Evolutionary conservation across 2,113 vertebrate species (phyloP), one percentile per base, ranked within the genome.

Genomic region (Solea solea): DNA sequence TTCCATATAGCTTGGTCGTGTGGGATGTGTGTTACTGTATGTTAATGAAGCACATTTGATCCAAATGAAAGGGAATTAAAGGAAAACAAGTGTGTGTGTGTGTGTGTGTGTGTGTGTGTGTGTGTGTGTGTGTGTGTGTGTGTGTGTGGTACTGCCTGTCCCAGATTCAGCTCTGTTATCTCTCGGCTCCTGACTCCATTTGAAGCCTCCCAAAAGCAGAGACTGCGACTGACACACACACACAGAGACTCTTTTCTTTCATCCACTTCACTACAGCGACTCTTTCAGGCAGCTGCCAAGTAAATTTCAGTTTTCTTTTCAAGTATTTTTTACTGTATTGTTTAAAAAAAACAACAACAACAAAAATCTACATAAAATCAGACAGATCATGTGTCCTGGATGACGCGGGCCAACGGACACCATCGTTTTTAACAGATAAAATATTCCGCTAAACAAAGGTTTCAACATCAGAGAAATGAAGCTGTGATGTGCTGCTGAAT

Each of bases 131-230:
- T 56, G 55, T 27, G 14, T 27, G 4, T 14, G 45, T 56, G 56
- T 64, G 11, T 79, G 76, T 61, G 72, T 28, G 54, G 40, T 39
- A 39, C 49, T 68, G 50, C 13, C 27, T 77, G 64, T 57, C 77
- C 72, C 45, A 76, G 72, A 65, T 81, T 74, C 68, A 67, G 54
- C 49, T 64, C 69, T 57, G 50, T 70, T 75, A 77, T 81, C 81
- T 59, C 48, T 46, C 27, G 50, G 61, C 49, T 64, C 12, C 66
- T 69, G 55, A 60, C 61, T 82, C 64, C 13, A 68, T 28, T 49
- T 64, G 67, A 80, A 62, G 70, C 59, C 72, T 53, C 61, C 61
- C 21, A 53, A 7, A 75, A 59, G 16, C 48, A 54, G 53, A 74
- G 39, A 66, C 61, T 58, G 55, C 41, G 69, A 80, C 15, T 74